Percentiles rank a stretch among this genome's conserved stretches.
These are phyloP conservation scores for Takifugu flavidus DNA, from an alignment of 2,113 vertebrate species.

Conservation along the genomic window DNA sequence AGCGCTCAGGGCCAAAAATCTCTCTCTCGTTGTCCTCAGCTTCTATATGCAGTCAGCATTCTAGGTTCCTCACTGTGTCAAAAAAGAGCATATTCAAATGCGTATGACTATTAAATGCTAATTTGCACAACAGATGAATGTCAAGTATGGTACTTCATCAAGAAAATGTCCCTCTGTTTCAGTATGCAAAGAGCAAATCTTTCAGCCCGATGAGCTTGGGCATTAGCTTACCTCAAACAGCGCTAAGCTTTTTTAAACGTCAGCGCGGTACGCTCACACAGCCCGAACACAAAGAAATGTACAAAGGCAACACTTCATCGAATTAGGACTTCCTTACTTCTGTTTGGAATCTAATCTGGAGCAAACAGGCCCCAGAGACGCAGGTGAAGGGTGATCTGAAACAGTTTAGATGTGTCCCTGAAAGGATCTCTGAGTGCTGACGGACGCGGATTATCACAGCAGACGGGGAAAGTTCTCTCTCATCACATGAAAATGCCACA, in stretches of 20 bases:
- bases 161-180: constrained; percentile 61
- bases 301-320: not conserved
- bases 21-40: constrained; percentile 48
- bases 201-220: constrained; percentile 38
- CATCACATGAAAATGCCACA: constrained; percentile 36
- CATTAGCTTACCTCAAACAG: constrained; percentile 29
- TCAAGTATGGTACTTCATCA: constrained; percentile 62
- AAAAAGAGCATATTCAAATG: constrained; percentile 68
- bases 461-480: constrained; percentile 23
- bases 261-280: not conserved
- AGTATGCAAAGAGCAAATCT: constrained; percentile 37
- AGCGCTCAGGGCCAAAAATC: constrained; percentile 59
- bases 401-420: not conserved
- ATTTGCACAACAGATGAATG: constrained; percentile 71
- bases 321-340: not conserved
- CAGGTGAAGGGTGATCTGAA: not conserved
- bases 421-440: constrained; percentile 38
- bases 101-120: constrained; percentile 71
- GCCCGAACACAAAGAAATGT: not conserved
- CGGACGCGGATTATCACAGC: constrained; percentile 33
- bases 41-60: constrained; percentile 28
- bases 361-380: not conserved
- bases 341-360: constrained; percentile 8
- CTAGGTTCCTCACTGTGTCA: constrained; percentile 58
- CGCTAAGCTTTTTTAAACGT: constrained; percentile 9